Base-by-base conservation (phyloP, 1,140 invertebrate species). In the Drosophila neocordata region DNA sequence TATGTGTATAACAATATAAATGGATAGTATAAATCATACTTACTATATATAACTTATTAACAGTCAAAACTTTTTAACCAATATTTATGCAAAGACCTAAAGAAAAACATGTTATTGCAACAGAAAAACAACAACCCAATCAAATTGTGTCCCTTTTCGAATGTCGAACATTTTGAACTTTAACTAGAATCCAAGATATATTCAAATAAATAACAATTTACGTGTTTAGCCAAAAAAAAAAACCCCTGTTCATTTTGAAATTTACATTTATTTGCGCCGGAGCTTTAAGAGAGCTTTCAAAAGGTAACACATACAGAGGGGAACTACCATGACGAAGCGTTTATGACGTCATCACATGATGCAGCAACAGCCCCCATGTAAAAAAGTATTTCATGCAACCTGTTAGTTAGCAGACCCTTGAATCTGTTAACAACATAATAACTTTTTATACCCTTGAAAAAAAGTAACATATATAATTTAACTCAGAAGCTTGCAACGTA, bases 81-180 rank as follows among this genome's bases (percentile, higher is more conserved):
- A 73, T 63, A 72, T 82, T 85, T 85, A 87, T 87, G 82, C 82
- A 87, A 87, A 87, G 82, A 80, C 53, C 64, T 55, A 80, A 64
- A 31, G 6, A 31, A 31, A 31, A 87, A 64, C 73, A 80, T 85
- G 85, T 69, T 76, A 84, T 31, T 63, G 52, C 56, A 71, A 73
- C 53, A 78, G 35, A 64, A 38, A 38, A 38, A 37, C 12, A 13
- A 20, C 7, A 48, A 48, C 1, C 41, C 18, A 48, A 48, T 48
- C 15, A 22, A 59, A 59, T 59, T 87, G 71, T 87, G 87, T 78
- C 83, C 41, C 18, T 48, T 44, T 82, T 79, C 82, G 63, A 82
- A 87, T 87, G 78, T 88, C 75, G 69, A 82, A 87, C 68, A 87
- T 87, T 87, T 87, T 81, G 48, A 84, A 80, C 65, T 68, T 69